These are phyloP conservation scores for Syngnathus rostellatus DNA, from an alignment of 2,797 vertebrate species.

Conservation along the genomic window DNA sequence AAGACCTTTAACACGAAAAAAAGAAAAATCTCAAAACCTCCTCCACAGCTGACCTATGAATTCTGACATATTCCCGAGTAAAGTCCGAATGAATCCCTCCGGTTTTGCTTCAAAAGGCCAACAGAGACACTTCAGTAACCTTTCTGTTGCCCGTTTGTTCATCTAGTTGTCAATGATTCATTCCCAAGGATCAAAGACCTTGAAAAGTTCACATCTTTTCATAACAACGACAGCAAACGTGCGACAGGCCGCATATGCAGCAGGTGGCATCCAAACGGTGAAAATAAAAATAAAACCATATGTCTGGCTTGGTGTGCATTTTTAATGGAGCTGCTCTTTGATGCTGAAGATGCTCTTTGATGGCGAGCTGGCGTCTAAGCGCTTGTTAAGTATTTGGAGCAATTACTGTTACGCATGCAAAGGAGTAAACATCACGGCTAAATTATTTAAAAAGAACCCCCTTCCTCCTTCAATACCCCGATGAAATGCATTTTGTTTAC, in stretches of 20 bases:
- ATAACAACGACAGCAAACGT: background rate
- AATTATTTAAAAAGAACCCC: conserved; percentile 48
- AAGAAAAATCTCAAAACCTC: background rate
- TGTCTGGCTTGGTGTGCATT: background rate
- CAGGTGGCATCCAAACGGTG: background rate
- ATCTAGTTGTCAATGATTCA: conserved; percentile 51
- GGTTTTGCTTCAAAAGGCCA: background rate
- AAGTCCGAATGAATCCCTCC: background rate
- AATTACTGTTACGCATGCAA: conserved; percentile 60
- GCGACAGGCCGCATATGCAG: background rate
- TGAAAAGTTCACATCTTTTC: background rate
- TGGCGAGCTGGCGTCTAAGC: conserved; percentile 59
- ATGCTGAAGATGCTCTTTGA: conserved; percentile 62
- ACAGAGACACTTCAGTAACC: background rate
- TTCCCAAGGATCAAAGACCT: conserved; percentile 40
- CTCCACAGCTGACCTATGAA: background rate
- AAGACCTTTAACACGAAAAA: background rate
- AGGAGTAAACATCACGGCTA: conserved; percentile 61
- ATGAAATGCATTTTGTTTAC: conserved; percentile 43
- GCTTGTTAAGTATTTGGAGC: conserved; percentile 54
- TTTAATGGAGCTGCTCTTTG: conserved; percentile 33
- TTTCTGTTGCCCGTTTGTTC: conserved; percentile 26
- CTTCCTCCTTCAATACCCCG: conserved; percentile 40
- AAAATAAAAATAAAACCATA: background rate
- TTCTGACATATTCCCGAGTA: background rate